Base-by-base conservation (phyloP, 2,113 vertebrate genomes). In the Delphinus delphis region DNA sequence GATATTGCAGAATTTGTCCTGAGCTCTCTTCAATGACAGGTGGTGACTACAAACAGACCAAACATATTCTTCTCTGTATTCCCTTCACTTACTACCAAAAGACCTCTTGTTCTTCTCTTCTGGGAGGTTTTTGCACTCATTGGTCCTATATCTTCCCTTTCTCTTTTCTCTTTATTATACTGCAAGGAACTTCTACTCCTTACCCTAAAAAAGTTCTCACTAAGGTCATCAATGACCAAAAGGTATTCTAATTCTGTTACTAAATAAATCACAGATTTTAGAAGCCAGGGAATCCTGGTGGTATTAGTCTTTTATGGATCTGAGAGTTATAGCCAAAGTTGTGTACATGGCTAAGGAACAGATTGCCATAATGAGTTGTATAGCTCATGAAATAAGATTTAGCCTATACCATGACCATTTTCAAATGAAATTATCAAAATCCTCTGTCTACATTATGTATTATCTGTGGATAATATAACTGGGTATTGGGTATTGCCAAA, bases 351-450 rank as follows among this genome's bases (percentile, higher is more conserved):
- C 62, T 88, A 55, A 76, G 36, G 44, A 93, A 81, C 6, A 85
- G 31, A 87, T 71, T 36, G 7, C 33, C 53, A 58, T 68, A 77
- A 67, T 36, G 23, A 60, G 70, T 92, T 71, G 23, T 25, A 47
- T 85, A 88, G 28, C n/a, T 91, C 62, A 76, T 81, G 23, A 76
- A 79, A 86, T 95, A n/a, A 89, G 38, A 38, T 85, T 33, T 63
- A 96, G 70, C 25, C 81, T 38, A 83, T 95, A 41, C 5, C 3
- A 62, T 86, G 9, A 70, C 44, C 79, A 26, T 62, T 84, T 93
- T 95, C 44, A 76, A 96, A 65, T 58, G 18, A 88, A 95, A 73
- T 74, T 67, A 65, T 58, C 25, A 73, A 86, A 74, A 94, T 80
- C 28, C 18, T 58, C 50, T 87, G 44, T 95, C 7, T 67, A 11